Percentiles rank a stretch among this genome's conserved stretches.
Evolutionary conservation across 2,113 vertebrate species (phyloP).

Genomic region (Melanocharis versteri): DNA sequence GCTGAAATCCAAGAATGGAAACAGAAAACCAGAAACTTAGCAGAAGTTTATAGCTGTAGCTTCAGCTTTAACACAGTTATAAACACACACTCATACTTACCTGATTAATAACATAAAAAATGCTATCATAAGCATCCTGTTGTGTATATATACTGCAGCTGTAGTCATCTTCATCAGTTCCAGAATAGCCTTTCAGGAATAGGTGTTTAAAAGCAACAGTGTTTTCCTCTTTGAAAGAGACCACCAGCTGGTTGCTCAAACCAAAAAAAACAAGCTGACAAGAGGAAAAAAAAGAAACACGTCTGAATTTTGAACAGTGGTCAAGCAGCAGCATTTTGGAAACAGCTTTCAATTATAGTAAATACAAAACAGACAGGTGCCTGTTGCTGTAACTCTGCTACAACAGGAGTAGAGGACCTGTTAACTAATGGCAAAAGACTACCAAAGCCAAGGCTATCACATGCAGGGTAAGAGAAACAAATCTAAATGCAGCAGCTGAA

Average conservation of each 20-base stretch:
- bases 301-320: neutral
- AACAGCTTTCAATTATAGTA: neutral
- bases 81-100: slow-evolving; percentile 65
- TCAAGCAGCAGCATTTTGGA: neutral
- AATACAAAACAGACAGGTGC: neutral
- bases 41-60: neutral
- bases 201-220: slow-evolving; percentile 87
- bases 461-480: neutral
- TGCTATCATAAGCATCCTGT: slow-evolving; percentile 79
- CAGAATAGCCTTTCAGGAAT: slow-evolving; percentile 89
- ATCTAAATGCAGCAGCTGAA: neutral
- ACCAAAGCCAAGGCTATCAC: neutral
- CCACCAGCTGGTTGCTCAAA: slow-evolving; percentile 93
- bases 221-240: slow-evolving; percentile 93
- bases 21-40: neutral
- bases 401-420: neutral
- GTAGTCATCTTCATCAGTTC: slow-evolving; percentile 88
- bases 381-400: neutral
- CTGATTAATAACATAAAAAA: slow-evolving; percentile 87
- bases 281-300: neutral
- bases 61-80: neutral
- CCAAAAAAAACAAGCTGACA: slow-evolving; percentile 90
- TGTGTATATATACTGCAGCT: slow-evolving; percentile 86
- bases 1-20: neutral
- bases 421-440: neutral